Base-by-base conservation (phyloP, 2,797 vertebrate species). In the Cyprinodon diabolis region DNA sequence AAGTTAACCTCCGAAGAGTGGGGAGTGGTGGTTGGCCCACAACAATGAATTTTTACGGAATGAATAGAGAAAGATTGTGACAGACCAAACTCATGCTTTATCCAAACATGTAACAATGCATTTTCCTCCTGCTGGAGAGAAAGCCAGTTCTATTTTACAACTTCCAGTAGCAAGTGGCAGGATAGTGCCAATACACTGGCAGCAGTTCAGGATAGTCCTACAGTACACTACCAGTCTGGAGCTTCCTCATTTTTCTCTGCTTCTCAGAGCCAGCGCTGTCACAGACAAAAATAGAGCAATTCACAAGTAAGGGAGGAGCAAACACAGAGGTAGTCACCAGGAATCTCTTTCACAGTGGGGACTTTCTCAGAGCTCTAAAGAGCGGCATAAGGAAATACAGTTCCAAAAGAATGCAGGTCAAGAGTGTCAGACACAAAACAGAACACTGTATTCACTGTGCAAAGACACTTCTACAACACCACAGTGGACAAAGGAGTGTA, bases 81-180 rank as follows among this genome's bases (percentile, higher is more conserved):
- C 85, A 90, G 92, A 94, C 93, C 91, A 81, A 87, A 90, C 87
- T 92, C 69, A 81, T 63, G 65, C 81, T 89, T 78, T 52, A 63
- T 90, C 78, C 80, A 85, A 73, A 69, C 73, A 75, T 85, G 74
- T 90, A 93, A 94, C 91, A 92, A 90, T 92, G 87, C 54, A 15
- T 68, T 79, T 78, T 84, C 84, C 83, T 78, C 85, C 82, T 76
- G 19, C 65, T 43, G 4, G 72, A 86, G 75, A 86, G 73, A 72
- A 52, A 57, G 66, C 80, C 71, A 81, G 35, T 80, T 66, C 30
- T 23, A 63, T 78, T 81, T 87, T 82, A 87, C 78, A 83, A 81
- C 35, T 47, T 79, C 77, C 76, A 88, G 90, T 90, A 85, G 68
- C 17, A 48, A 47, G 12, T 66, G 17, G 58, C 82, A 82, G 72